These are phyloP conservation scores for Bovichtus diacanthus DNA, from an alignment of 2,797 vertebrate genomes.

Conservation along the genomic window DNA sequence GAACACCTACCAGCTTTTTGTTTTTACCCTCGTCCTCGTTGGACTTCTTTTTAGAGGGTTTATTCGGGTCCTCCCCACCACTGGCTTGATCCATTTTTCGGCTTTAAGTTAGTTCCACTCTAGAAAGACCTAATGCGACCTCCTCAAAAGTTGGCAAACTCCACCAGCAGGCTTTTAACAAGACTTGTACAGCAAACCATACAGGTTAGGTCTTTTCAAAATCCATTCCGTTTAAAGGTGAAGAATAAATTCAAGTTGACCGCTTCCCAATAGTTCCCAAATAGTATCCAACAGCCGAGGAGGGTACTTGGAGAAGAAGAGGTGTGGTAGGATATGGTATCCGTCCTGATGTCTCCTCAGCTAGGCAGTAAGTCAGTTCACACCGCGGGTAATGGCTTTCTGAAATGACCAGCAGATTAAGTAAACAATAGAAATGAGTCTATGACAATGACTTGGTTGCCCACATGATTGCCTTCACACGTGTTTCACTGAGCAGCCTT, in stretches of 20 bases:
- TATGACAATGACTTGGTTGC: background rate
- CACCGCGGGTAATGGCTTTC: conserved; percentile 30
- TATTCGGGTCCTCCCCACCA: conserved; percentile 86
- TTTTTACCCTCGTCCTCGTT: conserved; percentile 88
- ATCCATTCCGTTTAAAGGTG: conserved; percentile 71
- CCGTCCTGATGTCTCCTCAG: conserved; percentile 57
- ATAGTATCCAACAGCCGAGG: conserved; percentile 42
- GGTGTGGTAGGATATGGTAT: conserved; percentile 73
- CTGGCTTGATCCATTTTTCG: conserved; percentile 87
- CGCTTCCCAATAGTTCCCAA: conserved; percentile 42
- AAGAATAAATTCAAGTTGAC: conserved; percentile 13
- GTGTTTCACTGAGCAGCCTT: conserved; percentile 41
- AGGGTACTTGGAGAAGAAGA: conserved; percentile 47
- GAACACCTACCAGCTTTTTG: conserved; percentile 87
- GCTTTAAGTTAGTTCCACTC: conserved; percentile 33
- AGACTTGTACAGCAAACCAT: conserved; percentile 42
- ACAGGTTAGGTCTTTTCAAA: conserved; percentile 73
- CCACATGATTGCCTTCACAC: conserved; percentile 51
- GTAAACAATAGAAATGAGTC: conserved; percentile 14
- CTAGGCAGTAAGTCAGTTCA: conserved; percentile 28
- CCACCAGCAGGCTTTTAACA: conserved; percentile 18
- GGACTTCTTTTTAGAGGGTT: conserved; percentile 85
- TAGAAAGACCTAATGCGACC: conserved; percentile 27
- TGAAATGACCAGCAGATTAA: conserved; percentile 40
- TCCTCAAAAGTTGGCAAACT: conserved; percentile 56